Percentiles rank a stretch among this genome's conserved stretches.
phyloP scores from a whole-genome alignment of 2,888 invertebrate genomes.

The Punctoribates punctum region DNA sequence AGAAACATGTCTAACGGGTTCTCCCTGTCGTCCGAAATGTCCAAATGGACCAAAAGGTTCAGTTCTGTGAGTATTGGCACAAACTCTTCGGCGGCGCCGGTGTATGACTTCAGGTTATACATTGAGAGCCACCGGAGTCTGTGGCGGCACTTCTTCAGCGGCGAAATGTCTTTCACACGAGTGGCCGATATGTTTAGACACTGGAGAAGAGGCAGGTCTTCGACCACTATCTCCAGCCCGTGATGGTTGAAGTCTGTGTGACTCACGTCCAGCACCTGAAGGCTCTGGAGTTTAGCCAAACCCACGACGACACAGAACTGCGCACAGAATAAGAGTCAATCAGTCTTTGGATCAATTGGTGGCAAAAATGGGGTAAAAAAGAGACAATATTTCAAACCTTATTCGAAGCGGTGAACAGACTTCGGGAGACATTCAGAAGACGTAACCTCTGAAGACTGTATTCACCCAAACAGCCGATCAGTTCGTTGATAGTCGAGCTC shows the following conservation, averaged over 20 bases:
- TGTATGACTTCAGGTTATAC: constrained; percentile 55
- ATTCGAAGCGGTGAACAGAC: constrained; percentile 62
- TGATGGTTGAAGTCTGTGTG: constrained; percentile 66
- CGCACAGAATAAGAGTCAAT: neutral
- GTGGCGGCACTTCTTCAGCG: constrained; percentile 56
- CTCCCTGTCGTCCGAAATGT: constrained; percentile 61
- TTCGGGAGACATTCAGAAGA: constrained; percentile 62
- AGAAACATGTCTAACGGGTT: constrained; percentile 51
- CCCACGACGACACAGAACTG: constrained; percentile 61
- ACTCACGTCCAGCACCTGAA: constrained; percentile 63
- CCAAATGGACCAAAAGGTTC: constrained; percentile 58
- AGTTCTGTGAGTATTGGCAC: constrained; percentile 59
- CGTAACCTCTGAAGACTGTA: constrained; percentile 64
- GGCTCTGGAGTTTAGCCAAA: constrained; percentile 61
- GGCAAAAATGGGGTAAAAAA: neutral
- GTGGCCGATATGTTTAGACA: constrained; percentile 66
- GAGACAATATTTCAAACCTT: neutral
- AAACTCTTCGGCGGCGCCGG: constrained; percentile 49
- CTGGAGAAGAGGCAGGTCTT: constrained; percentile 63
- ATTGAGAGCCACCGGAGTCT: constrained; percentile 61
- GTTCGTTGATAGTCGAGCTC: constrained; percentile 61
- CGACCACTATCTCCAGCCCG: constrained; percentile 63
- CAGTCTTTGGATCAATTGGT: no score
- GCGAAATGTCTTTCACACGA: constrained; percentile 47
- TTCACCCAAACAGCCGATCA: constrained; percentile 64